These are phyloP conservation scores for Cistogaster globosa DNA, from an alignment of 2,888 invertebrate genomes.

Conservation along the genomic window DNA sequence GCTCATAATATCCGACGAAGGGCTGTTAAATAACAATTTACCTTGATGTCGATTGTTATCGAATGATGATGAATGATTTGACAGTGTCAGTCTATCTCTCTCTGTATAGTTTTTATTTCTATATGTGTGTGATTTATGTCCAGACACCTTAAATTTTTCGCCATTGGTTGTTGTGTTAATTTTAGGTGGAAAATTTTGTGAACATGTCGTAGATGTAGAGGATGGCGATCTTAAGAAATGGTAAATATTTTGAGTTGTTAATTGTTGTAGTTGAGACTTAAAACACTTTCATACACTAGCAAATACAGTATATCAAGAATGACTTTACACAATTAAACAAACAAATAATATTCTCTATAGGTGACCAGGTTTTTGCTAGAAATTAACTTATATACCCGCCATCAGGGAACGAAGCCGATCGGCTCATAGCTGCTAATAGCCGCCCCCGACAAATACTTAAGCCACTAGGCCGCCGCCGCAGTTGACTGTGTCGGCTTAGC, in stretches of 20 bases:
- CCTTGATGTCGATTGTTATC: slow-evolving; percentile 73
- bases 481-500: too few relatives aligned
- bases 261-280: too few relatives aligned
- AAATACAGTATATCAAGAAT: too few relatives aligned
- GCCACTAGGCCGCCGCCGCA: too few relatives aligned
- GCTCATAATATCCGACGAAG: slow-evolving; percentile 76
- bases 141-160: slow-evolving; percentile 66
- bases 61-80: slow-evolving; percentile 72
- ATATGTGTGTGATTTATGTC: slow-evolving; percentile 66
- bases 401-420: too few relatives aligned
- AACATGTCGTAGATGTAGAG: slow-evolving; percentile 79
- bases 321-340: too few relatives aligned
- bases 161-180: slow-evolving; percentile 62
- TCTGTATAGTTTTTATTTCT: slow-evolving; percentile 76
- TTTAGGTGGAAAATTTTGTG: slow-evolving; percentile 74
- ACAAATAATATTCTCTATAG: too few relatives aligned
- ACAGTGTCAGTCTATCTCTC: slow-evolving; percentile 80
- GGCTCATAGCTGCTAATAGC: too few relatives aligned
- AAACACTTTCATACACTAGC: too few relatives aligned
- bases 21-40: slow-evolving; percentile 77
- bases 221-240: slow-evolving; percentile 78
- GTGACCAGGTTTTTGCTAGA: too few relatives aligned
- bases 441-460: too few relatives aligned
- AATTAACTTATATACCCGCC: too few relatives aligned
- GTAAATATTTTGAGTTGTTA: slow-evolving; percentile 57